These are phyloP conservation scores for Petroica traversi DNA, from an alignment of 2,113 vertebrate species.

Conservation along the genomic window DNA sequence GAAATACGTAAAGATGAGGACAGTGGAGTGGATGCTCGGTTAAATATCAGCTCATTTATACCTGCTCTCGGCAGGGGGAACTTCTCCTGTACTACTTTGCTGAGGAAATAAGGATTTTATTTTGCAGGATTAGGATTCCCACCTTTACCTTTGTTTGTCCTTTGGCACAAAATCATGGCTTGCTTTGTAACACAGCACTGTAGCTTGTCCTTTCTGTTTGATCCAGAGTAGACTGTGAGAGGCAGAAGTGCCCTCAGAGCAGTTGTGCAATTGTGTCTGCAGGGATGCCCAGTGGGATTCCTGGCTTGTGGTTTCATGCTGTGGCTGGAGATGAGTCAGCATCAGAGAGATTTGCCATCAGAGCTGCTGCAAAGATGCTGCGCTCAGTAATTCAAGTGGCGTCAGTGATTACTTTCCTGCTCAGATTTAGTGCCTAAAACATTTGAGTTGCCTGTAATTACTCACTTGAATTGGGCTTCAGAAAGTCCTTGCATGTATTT, in stretches of 20 bases:
- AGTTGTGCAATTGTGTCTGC: background rate
- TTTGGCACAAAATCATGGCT: background rate
- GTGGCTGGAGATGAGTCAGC: background rate
- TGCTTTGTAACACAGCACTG: background rate
- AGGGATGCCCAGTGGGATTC: background rate
- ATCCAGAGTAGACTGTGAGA: background rate
- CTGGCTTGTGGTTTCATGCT: background rate
- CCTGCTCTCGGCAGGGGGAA: background rate
- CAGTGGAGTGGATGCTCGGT: background rate
- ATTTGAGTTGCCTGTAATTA: background rate
- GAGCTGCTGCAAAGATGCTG: background rate
- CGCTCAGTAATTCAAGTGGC: background rate
- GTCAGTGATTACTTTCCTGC: background rate
- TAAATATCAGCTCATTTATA: background rate
- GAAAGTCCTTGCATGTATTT: background rate
- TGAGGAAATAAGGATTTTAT: background rate
- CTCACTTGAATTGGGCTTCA: background rate
- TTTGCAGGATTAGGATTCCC: background rate
- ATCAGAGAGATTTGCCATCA: background rate
- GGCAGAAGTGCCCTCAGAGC: background rate
- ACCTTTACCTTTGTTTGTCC: background rate
- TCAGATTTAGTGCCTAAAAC: background rate
- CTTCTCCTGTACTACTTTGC: background rate
- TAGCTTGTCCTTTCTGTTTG: background rate
- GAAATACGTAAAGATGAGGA: background rate